Conservation (phyloP, 2,113 vertebrate species). For the Scomber scombrus region DNA sequence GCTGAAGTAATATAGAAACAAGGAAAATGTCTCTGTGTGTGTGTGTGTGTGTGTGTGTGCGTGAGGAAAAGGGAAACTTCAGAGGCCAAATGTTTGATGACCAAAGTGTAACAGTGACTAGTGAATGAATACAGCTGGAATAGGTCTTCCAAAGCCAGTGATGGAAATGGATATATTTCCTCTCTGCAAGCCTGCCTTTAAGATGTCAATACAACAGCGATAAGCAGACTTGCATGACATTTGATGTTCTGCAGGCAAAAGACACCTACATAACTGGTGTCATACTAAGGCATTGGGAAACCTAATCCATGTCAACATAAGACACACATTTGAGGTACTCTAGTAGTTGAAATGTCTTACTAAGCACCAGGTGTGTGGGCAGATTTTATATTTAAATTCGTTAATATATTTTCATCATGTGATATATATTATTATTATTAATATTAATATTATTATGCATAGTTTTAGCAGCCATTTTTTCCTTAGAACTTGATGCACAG, state of each 20-base stretch:
- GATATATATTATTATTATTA: not conserved
- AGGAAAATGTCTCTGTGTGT: not conserved
- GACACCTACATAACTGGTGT: slow-evolving; percentile 4
- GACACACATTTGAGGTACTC: not conserved
- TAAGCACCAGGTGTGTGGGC: not conserved
- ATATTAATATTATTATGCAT: not conserved
- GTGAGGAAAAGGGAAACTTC: slow-evolving; percentile 6
- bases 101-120: slow-evolving; percentile 55
- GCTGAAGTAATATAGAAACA: slow-evolving; percentile 4
- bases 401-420: slow-evolving; percentile 56
- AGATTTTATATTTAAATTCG: slow-evolving; percentile 50
- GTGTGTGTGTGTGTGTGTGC: not conserved
- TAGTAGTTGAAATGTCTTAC: slow-evolving; percentile 6
- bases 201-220: slow-evolving; percentile 12
- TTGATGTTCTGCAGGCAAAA: not conserved
- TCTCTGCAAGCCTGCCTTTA: slow-evolving; percentile 15
- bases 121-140: slow-evolving; percentile 50
- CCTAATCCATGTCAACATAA: slow-evolving; percentile 5
- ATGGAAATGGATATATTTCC: slow-evolving; percentile 14
- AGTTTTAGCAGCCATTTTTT: slow-evolving; percentile 25
- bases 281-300: slow-evolving; percentile 10
- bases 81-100: slow-evolving; percentile 45
- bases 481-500: slow-evolving; percentile 28
- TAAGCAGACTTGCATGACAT: slow-evolving; percentile 1
- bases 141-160: slow-evolving; percentile 49